phyloP scores from a whole-genome alignment of 2,113 vertebrate genomes.

The Oreocharis arfaki region DNA sequence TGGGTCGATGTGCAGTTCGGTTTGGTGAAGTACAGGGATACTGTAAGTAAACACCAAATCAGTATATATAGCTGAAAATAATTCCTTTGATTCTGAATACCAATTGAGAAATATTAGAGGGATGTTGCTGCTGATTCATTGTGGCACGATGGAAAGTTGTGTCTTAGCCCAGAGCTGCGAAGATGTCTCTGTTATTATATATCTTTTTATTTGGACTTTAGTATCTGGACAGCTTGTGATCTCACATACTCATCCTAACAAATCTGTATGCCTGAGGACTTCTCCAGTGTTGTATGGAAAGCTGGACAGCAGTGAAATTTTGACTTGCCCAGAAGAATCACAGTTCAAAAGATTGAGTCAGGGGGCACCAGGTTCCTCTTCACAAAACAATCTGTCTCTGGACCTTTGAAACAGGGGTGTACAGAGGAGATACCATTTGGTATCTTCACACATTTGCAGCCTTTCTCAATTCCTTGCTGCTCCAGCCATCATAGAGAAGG shows the following conservation, averaged over 20 bases:
- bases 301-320: not conserved
- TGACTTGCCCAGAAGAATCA: not conserved
- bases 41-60: constrained; percentile 72
- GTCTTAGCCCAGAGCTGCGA: not conserved
- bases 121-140: not conserved
- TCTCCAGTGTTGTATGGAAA: not conserved
- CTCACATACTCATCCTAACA: not conserved
- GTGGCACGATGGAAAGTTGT: not conserved
- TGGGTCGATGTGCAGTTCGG: constrained; percentile 78
- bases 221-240: not conserved
- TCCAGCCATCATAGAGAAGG: not conserved
- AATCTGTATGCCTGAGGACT: not conserved
- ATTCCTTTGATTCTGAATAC: not conserved
- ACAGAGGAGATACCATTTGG: not conserved
- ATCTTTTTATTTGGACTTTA: not conserved
- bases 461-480: not conserved
- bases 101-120: not conserved
- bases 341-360: not conserved
- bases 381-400: not conserved
- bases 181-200: not conserved
- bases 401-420: not conserved
- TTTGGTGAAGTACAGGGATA: constrained; percentile 83
- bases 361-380: not conserved
- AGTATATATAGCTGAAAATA: not conserved
- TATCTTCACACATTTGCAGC: not conserved